Conservation (phyloP, 2,113 vertebrate genomes). For the Probosciger aterrimus region DNA sequence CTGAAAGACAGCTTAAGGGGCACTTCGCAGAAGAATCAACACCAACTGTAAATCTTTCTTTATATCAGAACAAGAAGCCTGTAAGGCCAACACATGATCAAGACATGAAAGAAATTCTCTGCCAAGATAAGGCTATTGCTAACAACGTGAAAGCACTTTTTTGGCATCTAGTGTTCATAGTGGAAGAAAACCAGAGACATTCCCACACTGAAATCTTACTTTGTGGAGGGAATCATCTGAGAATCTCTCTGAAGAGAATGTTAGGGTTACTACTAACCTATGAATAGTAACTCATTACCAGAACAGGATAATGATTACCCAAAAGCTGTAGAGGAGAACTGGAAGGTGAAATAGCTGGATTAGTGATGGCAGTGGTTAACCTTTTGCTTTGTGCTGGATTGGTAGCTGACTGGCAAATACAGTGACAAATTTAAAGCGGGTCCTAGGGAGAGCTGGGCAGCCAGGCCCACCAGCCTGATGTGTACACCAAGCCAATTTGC, state of each 20-base stretch:
- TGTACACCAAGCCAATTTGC: not conserved
- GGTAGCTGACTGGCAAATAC: not conserved
- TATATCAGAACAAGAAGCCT: not conserved
- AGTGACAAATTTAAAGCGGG: fast-evolving
- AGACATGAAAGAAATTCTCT: not conserved
- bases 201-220: not conserved
- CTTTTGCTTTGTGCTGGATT: not conserved
- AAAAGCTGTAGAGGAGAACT: not conserved
- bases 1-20: not conserved
- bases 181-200: not conserved
- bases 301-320: fast-evolving
- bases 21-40: not conserved
- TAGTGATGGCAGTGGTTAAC: no score
- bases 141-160: not conserved
- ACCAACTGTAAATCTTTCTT: not conserved
- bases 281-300: not conserved
- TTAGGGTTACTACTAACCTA: not conserved
- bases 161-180: not conserved
- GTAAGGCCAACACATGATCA: not conserved
- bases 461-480: not conserved
- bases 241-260: not conserved
- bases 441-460: not conserved
- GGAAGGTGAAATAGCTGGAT: not conserved
- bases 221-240: not conserved
- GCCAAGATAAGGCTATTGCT: not conserved